A percentile compares a stretch with the other conserved stretches of the same genome.
Conservation (phyloP, 2,888 invertebrate genomes). For the Carpatolechia fugitivella region DNA sequence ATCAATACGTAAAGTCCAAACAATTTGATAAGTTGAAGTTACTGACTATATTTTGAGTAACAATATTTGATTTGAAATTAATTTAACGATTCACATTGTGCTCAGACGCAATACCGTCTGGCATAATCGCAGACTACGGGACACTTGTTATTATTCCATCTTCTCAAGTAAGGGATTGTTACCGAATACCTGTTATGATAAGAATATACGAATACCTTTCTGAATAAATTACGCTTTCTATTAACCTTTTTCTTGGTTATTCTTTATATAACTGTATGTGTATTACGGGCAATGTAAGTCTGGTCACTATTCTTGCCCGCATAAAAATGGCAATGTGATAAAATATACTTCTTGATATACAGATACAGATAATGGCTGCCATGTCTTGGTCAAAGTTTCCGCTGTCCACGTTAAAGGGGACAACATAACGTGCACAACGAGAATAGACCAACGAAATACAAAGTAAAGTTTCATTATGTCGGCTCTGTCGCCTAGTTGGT, state of each 20-base stretch:
- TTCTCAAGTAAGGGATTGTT: background rate
- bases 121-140: background rate
- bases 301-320: no score
- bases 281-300: no score
- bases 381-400: no score
- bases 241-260: background rate
- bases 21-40: background rate
- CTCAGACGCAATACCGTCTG: background rate
- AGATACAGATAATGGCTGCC: no score
- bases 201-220: background rate
- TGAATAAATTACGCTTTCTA: background rate
- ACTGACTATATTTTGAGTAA: background rate
- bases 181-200: background rate
- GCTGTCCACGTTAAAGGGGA: no score
- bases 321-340: no score
- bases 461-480: no score
- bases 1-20: background rate
- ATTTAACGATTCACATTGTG: slow-evolving; percentile 3
- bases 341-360: no score
- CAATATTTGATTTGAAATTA: slow-evolving; percentile 4
- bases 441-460: no score
- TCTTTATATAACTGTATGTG: background rate
- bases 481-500: no score
- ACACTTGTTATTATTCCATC: slow-evolving; percentile 5
- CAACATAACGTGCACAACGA: no score